Percentiles rank a stretch among this genome's conserved stretches.
Evolutionary conservation across 2,888 invertebrate genomes (phyloP).

Genomic region (Opisthograptis luteolata): DNA sequence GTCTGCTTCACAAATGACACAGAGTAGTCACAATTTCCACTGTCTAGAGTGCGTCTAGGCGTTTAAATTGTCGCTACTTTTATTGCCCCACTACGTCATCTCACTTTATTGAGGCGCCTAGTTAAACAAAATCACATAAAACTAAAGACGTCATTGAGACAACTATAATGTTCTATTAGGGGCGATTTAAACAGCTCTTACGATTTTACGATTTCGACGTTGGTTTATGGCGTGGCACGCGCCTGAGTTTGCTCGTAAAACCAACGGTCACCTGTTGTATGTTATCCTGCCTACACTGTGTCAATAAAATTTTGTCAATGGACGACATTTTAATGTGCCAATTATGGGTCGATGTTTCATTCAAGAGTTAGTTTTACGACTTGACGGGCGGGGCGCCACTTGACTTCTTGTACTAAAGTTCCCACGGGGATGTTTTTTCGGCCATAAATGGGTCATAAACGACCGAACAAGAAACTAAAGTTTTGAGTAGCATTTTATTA

Average conservation of each 20-base stretch:
- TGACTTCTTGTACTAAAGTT: slow-evolving; percentile 41
- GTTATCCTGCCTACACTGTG: slow-evolving; percentile 64
- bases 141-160: slow-evolving; percentile 70
- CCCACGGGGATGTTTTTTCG: slow-evolving; percentile 39
- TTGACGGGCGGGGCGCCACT: slow-evolving; percentile 44
- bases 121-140: slow-evolving; percentile 67
- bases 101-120: slow-evolving; percentile 58
- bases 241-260: slow-evolving; percentile 72
- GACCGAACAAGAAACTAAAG: slow-evolving; percentile 16
- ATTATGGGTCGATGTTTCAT: slow-evolving; percentile 71
- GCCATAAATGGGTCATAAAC: slow-evolving; percentile 35
- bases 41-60: slow-evolving; percentile 49
- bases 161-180: slow-evolving; percentile 72
- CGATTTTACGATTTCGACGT: slow-evolving; percentile 72
- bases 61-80: slow-evolving; percentile 47
- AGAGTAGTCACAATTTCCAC: slow-evolving; percentile 29
- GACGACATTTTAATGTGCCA: slow-evolving; percentile 71
- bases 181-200: slow-evolving; percentile 71
- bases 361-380: slow-evolving; percentile 62
- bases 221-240: slow-evolving; percentile 67
- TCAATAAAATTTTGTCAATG: slow-evolving; percentile 76
- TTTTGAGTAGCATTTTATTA: slow-evolving; percentile 20
- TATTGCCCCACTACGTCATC: slow-evolving; percentile 50
- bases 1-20: slow-evolving; percentile 13
- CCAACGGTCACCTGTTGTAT: slow-evolving; percentile 79